Evolutionary conservation across 2,113 vertebrate genomes (phyloP).

Genomic region (Hepsetus odoe): DNA sequence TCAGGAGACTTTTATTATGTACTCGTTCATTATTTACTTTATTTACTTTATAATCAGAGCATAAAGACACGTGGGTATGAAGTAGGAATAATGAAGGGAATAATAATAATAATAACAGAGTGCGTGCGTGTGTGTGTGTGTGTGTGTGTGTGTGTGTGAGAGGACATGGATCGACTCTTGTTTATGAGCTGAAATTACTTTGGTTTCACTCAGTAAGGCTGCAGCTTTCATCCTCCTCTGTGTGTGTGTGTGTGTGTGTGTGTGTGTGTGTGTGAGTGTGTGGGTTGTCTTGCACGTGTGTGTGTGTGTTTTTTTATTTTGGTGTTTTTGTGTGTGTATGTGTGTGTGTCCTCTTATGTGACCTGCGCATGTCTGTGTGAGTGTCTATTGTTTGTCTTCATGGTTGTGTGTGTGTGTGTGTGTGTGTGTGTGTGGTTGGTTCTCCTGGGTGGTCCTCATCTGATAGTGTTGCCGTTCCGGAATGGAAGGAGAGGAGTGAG

Average conservation of each 20-base stretch:
- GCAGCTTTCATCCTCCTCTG: conserved; percentile 16
- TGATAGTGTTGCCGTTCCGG: conserved; percentile 63
- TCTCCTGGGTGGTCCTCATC: conserved; percentile 70
- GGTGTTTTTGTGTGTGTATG: not conserved
- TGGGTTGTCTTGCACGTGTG: not conserved
- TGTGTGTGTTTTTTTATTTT: not conserved
- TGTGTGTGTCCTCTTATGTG: not conserved
- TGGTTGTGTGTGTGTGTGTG: conserved; percentile 24
- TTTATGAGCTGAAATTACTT: not conserved
- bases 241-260: not conserved
- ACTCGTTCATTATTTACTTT: too few species aligned
- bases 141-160: not conserved
- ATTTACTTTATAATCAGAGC: too few species aligned
- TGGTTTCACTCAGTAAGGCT: not conserved
- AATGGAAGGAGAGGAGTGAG: conserved; percentile 49
- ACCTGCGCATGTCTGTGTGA: not conserved
- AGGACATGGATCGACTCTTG: conserved; percentile 12
- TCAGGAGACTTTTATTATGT: not conserved
- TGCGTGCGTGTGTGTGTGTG: not conserved
- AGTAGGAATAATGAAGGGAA: too few species aligned
- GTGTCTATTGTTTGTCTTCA: not conserved
- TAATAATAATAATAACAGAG: not conserved
- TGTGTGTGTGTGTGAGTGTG: not conserved
- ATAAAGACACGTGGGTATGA: too few species aligned
- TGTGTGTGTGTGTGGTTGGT: conserved; percentile 30